Conservation (phyloP, 2,113 vertebrate genomes). For the Tachysurus vachellii region DNA sequence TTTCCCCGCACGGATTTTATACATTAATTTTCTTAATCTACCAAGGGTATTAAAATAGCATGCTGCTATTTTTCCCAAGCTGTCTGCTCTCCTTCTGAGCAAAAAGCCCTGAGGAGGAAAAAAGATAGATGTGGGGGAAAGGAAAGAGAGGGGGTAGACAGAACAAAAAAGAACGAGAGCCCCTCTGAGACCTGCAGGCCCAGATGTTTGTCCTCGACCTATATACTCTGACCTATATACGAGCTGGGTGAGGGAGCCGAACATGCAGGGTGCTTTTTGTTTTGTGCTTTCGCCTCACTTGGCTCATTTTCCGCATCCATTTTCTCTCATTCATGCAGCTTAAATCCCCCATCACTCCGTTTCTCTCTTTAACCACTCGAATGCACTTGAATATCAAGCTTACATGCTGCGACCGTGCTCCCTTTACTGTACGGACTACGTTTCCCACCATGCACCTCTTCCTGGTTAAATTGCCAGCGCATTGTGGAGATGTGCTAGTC, state of each 20-base stretch:
- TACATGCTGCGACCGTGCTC: background rate
- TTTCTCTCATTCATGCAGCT: background rate
- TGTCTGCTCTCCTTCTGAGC: conserved; percentile 53
- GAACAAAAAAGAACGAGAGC: conserved; percentile 18
- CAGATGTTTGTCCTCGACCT: conserved; percentile 60
- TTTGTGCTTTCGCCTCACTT: conserved; percentile 16
- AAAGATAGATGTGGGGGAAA: conserved; percentile 11
- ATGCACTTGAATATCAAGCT: background rate
- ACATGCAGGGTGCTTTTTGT: conserved; percentile 27
- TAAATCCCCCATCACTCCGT: conserved; percentile 1
- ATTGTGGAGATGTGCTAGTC: conserved; percentile 4
- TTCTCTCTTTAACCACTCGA: conserved; percentile 12
- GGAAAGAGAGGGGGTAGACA: background rate
- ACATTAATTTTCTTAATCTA: conserved; percentile 45
- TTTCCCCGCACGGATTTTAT: conserved; percentile 28
- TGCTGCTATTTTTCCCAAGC: conserved; percentile 53
- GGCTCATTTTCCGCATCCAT: background rate
- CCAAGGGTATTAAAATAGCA: conserved; percentile 52
- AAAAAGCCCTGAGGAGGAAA: conserved; percentile 27
- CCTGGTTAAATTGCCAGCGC: background rate
- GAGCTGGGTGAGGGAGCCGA: conserved; percentile 16
- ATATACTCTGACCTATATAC: conserved; percentile 58
- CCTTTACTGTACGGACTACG: background rate
- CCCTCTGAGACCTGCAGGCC: conserved; percentile 46
- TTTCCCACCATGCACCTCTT: conserved; percentile 6